These are phyloP conservation scores for Neotoma lepida DNA, from an alignment of 2,113 vertebrate genomes.

Conservation along the genomic window DNA sequence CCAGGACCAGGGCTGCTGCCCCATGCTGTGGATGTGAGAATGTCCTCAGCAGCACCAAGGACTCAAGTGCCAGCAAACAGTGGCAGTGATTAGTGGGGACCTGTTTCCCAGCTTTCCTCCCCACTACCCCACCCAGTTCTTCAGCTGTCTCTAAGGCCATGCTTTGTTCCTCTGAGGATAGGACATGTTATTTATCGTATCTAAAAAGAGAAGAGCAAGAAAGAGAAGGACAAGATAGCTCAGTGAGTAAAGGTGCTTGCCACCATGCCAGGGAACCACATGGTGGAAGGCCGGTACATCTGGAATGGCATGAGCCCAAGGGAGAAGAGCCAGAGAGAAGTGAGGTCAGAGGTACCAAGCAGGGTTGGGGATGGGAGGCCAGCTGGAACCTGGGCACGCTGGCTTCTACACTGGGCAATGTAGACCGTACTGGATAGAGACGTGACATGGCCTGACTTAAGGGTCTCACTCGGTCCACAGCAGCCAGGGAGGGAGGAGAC, in stretches of 20 bases:
- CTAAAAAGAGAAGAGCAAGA: not conserved
- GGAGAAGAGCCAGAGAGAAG: not conserved
- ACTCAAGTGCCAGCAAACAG: not conserved
- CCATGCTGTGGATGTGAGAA: too few species aligned
- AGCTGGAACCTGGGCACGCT: not conserved
- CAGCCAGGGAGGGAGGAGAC: not conserved
- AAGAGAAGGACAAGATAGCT: not conserved
- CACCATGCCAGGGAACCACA: not conserved
- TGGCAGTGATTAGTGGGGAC: too few species aligned
- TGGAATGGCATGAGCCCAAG: not conserved
- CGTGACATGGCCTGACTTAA: not conserved
- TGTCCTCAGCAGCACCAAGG: too few species aligned
- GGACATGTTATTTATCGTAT: not conserved
- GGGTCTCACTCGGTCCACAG: not conserved
- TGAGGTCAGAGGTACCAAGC: not conserved
- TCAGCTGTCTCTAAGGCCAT: not conserved
- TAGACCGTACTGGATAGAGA: not conserved
- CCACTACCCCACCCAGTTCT: not conserved
- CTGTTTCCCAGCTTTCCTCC: not conserved
- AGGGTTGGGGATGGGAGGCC: accelerated
- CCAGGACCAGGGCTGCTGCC: not conserved
- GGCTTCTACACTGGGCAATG: not conserved
- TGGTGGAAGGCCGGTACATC: not conserved
- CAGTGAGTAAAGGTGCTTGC: not conserved
- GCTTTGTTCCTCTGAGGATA: too few species aligned